Conservation (phyloP, 1,140 invertebrate species). For the Augochlora pura region DNA sequence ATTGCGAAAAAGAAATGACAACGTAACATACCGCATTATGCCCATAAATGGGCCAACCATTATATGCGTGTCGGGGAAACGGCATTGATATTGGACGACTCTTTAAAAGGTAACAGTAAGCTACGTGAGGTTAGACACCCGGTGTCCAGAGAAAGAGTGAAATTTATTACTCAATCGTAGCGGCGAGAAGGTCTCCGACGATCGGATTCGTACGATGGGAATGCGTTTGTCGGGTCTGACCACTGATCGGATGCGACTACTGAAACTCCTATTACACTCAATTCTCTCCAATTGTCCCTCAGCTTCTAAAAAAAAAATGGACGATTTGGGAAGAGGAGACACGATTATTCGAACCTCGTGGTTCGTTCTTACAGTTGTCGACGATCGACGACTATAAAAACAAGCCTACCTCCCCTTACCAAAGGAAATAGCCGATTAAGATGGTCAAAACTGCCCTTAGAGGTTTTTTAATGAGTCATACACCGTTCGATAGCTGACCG, state of each 20-base stretch:
- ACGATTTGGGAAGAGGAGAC: too few species aligned
- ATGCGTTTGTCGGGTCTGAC: conserved; percentile 12
- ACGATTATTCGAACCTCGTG: too few species aligned
- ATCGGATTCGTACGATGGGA: not conserved
- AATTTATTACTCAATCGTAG: conserved; percentile 40
- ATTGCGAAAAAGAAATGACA: conserved; percentile 74
- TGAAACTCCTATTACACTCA: not conserved
- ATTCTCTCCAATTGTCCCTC: too few species aligned
- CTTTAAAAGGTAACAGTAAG: conserved; percentile 54
- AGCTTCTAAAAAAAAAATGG: too few species aligned
- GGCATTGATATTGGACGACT: conserved; percentile 57
- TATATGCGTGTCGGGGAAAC: conserved; percentile 61
- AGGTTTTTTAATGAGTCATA: too few species aligned
- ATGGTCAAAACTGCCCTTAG: too few species aligned
- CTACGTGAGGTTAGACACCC: conserved; percentile 53
- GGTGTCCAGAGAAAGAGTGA: conserved; percentile 35
- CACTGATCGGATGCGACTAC: conserved; percentile 15
- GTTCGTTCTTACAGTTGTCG: too few species aligned
- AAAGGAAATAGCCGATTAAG: too few species aligned
- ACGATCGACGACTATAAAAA: too few species aligned
- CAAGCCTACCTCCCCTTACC: too few species aligned
- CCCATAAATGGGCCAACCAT: conserved; percentile 70
- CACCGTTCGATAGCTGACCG: too few species aligned
- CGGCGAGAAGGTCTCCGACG: not conserved
- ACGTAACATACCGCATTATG: conserved; percentile 75